phyloP scores from a whole-genome alignment of 2,888 invertebrate genomes.

The Cerceris ruficornis region DNA sequence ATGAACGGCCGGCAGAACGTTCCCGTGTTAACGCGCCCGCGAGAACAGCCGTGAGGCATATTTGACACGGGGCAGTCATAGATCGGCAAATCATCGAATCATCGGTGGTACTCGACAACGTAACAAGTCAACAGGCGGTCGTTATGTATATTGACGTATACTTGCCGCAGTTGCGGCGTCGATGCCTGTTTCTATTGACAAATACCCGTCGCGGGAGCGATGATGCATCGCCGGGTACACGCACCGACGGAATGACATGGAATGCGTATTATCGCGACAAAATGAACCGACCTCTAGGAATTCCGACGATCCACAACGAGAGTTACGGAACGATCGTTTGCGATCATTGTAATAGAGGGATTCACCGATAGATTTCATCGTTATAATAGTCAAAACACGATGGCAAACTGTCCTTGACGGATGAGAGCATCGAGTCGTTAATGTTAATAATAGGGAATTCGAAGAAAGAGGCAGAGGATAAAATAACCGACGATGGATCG shows the following conservation, averaged over 20 bases:
- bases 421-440: too few species aligned
- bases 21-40: conserved; percentile 65
- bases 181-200: conserved; percentile 77
- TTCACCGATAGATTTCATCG: too few species aligned
- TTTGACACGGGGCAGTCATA: conserved; percentile 74
- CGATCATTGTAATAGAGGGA: background rate
- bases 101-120: conserved; percentile 78
- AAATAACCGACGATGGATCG: background rate
- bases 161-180: conserved; percentile 71
- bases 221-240: conserved; percentile 65
- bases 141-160: conserved; percentile 73
- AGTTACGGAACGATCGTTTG: background rate
- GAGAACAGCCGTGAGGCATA: conserved; percentile 67
- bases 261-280: conserved; percentile 68
- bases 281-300: conserved; percentile 64
- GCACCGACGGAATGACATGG: conserved; percentile 61
- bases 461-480: background rate
- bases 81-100: conserved; percentile 80
- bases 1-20: conserved; percentile 61
- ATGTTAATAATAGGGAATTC: too few species aligned
- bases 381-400: background rate
- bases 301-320: conserved; percentile 44
- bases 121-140: conserved; percentile 79
- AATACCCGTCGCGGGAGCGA: conserved; percentile 68
- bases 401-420: background rate